Evolutionary conservation across 2,888 invertebrate species (phyloP).

Genomic region (Conops quadrifasciatus): DNA sequence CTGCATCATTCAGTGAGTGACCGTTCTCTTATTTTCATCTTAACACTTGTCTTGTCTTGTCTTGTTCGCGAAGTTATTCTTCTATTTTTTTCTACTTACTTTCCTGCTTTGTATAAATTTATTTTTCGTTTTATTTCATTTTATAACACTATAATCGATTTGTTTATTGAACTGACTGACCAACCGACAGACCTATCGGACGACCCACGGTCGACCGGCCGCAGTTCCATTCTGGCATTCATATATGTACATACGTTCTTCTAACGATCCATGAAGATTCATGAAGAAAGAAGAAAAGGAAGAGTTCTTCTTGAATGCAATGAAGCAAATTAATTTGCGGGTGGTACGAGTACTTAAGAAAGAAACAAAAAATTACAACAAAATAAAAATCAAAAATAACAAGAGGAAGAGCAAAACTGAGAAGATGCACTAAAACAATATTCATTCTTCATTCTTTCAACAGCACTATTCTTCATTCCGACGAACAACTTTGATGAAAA

Average conservation of each 20-base stretch:
- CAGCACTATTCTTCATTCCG: constrained; percentile 20
- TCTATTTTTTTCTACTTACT: too few species aligned
- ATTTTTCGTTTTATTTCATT: neutral
- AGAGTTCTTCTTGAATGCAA: neutral
- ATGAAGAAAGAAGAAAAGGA: too few species aligned
- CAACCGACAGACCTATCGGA: neutral
- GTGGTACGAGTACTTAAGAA: constrained; percentile 21
- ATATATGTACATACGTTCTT: too few species aligned
- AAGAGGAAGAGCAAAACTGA: constrained; percentile 19
- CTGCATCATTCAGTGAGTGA: neutral
- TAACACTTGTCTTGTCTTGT: neutral
- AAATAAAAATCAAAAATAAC: constrained; percentile 22
- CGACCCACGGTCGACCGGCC: too few species aligned
- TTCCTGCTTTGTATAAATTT: neutral
- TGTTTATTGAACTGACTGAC: neutral
- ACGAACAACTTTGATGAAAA: neutral
- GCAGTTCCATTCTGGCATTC: too few species aligned
- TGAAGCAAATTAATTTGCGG: constrained; percentile 18
- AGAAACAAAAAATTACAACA: neutral
- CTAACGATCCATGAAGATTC: too few species aligned
- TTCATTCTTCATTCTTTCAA: constrained; percentile 41
- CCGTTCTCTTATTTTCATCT: neutral
- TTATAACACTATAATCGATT: neutral
- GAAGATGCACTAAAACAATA: too few species aligned
- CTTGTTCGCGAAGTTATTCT: neutral